Percentiles rank a stretch among this genome's conserved stretches.
phyloP scores from a whole-genome alignment of 1,140 invertebrate species.

The Dendroctonus valens region DNA sequence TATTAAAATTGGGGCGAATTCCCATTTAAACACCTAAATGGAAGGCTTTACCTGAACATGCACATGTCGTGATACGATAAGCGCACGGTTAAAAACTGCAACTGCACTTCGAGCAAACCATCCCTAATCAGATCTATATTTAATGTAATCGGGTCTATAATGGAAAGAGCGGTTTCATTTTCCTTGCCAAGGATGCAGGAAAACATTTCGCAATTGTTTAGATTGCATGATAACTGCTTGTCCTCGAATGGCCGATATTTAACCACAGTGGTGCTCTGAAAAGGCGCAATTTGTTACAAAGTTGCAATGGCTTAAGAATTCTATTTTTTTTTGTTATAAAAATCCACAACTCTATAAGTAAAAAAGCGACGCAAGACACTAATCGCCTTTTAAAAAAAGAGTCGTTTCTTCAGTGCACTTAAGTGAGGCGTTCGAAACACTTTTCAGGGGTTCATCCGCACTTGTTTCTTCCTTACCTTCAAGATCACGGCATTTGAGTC shows the following conservation, averaged over 20 bases:
- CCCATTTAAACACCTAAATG: not conserved
- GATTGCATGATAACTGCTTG: conserved; percentile 79
- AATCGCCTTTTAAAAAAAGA: not conserved
- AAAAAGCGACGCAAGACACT: not conserved
- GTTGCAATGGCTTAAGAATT: no score
- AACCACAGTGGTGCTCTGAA: conserved; percentile 80
- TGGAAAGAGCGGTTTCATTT: conserved; percentile 93
- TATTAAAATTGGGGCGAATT: not conserved
- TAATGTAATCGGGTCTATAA: conserved; percentile 88
- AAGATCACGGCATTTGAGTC: conserved; percentile 95
- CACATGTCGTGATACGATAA: conserved; percentile 93
- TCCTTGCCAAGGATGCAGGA: conserved; percentile 89
- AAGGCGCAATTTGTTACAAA: conserved; percentile 15
- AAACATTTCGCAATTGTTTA: conserved; percentile 91
- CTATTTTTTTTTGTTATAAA: no score
- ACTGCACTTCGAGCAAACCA: conserved; percentile 56
- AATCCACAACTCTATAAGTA: not conserved
- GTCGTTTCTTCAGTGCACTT: not conserved
- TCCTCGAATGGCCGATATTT: conserved; percentile 74
- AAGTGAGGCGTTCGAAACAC: no score
- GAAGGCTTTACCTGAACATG: conserved; percentile 66
- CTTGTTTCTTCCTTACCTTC: conserved; percentile 59
- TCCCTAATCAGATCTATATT: conserved; percentile 66
- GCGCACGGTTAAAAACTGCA: conserved; percentile 78
- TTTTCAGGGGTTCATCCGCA: no score